These are phyloP conservation scores for Aphodius granarius DNA, from an alignment of 2,888 invertebrate genomes.

Conservation along the genomic window DNA sequence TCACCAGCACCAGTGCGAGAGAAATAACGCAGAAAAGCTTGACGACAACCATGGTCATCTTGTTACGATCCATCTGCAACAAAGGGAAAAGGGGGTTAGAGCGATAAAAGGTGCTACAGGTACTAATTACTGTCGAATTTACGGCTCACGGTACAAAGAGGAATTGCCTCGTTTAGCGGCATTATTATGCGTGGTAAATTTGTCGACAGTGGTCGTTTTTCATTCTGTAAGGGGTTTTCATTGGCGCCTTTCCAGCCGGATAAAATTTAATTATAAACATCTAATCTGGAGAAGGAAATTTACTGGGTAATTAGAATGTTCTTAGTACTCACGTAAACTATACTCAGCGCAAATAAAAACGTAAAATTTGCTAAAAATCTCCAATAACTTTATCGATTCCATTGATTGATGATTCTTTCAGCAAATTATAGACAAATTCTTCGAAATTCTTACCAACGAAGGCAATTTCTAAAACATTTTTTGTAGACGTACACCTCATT, in stretches of 20 bases:
- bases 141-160: neutral
- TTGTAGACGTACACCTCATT: no score
- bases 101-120: no score
- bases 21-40: no score
- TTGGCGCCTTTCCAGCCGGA: neutral
- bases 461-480: no score
- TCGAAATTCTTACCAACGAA: no score
- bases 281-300: neutral
- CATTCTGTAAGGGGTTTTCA: neutral
- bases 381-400: no score
- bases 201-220: neutral
- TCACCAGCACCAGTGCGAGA: neutral
- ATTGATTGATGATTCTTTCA: no score
- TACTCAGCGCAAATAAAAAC: no score
- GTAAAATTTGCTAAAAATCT: no score
- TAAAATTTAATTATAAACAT: neutral
- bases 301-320: neutral
- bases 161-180: neutral
- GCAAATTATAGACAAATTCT: no score
- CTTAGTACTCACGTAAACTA: no score
- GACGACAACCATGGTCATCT: neutral
- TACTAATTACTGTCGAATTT: neutral
- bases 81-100: constrained; percentile 17
- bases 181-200: constrained; percentile 1
- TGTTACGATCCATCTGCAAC: constrained; percentile 37